Evolutionary conservation across 2,797 vertebrate species (phyloP).

Genomic region (Melanotaenia nigrans): DNA sequence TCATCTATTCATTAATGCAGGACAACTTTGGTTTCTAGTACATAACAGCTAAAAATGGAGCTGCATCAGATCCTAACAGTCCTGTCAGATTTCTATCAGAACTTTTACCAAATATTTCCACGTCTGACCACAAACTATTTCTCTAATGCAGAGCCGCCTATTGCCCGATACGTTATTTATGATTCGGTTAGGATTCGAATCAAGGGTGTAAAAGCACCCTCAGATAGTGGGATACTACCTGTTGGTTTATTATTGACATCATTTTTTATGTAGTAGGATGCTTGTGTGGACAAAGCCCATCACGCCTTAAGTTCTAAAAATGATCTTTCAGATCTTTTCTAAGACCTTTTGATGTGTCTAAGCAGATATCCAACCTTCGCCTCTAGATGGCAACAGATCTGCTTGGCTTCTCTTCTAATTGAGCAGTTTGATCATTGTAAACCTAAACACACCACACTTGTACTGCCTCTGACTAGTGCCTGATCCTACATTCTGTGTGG

Average conservation of each 20-base stretch:
- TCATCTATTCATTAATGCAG: no score
- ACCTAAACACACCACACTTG: constrained; percentile 19
- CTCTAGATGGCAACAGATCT: constrained; percentile 76
- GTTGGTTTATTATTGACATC: constrained; percentile 6
- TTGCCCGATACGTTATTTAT: no score
- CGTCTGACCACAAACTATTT: no score
- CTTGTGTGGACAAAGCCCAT: constrained; percentile 5
- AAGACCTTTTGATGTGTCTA: neutral
- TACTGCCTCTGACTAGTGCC: constrained; percentile 31
- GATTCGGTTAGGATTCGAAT: no score
- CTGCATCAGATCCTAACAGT: no score
- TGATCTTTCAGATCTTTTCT: neutral
- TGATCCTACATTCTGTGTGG: constrained; percentile 42
- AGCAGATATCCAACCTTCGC: constrained; percentile 6
- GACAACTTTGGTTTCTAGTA: no score
- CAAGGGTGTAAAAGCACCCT: no score
- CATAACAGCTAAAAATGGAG: no score
- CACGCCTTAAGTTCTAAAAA: neutral
- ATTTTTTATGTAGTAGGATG: neutral
- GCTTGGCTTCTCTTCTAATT: constrained; percentile 25
- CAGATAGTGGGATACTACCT: constrained; percentile 12
- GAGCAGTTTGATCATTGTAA: constrained; percentile 28
- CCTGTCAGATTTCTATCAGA: no score
- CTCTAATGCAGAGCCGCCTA: no score
- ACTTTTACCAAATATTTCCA: no score